Evolutionary conservation across 1,140 invertebrate genomes (phyloP), one percentile per base, ranked within the genome.

Genomic region (Drosophila bipectinata): DNA sequence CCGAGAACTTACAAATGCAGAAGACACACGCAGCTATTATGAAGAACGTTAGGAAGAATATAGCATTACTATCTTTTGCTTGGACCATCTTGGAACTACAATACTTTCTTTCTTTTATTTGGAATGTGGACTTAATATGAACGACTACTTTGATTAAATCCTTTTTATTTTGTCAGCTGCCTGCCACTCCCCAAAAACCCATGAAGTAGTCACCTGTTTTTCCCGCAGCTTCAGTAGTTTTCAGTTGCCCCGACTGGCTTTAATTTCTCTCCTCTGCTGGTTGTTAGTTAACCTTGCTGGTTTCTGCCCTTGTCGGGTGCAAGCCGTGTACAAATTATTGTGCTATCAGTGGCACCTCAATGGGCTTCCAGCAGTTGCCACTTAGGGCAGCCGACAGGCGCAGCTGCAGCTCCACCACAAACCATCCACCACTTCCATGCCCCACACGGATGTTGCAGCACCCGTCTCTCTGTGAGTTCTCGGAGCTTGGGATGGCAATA

Each of bases 261-360:
- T 49, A 71, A 37, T 59, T 59, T 45, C 67, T 28, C 30, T 49
- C 12, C 18, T 30, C 51, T 52, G 41, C 62, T 56, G 62, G 62
- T 47, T 56, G 62, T 52, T 49, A 63, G 69, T 61, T 62, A 55
- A 63, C 59, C 69, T 63, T 74, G 37, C 69, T 39, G 51, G 57
- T 74, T 30, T 32, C 21, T 48, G 34, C 44, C 63, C 63, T 45
- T 64, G 63, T 53, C 59, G 47, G 60, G n/a, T 44, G 28, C 34
- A 18, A 30, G 67, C 48, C 71, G 34, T 64, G 54, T 52, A 74
- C 47, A 74, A 74, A 64, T 64, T 74, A 74, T 74, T 44, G 60
- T 74, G 54, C 68, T 66, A 74, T 74, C 53, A 74, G 45, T 64
- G 59, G 69, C 53, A 64, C 67, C 61, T 73, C 68, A 73, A 73